A percentile compares a stretch with the other conserved stretches of the same genome.
These are phyloP conservation scores for Cephalopterus ornatus DNA, from an alignment of 2,113 vertebrate species.

Conservation along the genomic window DNA sequence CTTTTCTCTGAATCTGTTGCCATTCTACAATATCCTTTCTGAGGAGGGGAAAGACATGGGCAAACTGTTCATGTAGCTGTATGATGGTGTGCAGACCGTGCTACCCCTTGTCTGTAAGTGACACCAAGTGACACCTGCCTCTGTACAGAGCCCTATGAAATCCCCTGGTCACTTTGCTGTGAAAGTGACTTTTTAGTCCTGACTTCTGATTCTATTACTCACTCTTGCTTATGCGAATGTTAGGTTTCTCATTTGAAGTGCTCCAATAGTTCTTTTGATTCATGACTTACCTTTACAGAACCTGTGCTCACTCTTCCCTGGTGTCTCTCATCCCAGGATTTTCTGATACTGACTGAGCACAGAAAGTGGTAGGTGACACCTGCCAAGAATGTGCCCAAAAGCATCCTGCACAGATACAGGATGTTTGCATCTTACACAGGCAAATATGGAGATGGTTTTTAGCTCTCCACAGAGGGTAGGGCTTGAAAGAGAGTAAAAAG, in stretches of 20 bases:
- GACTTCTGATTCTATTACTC: not conserved
- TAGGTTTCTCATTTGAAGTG: not conserved
- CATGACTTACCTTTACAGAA: not conserved
- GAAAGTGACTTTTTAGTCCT: not conserved
- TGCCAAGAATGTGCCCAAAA: not conserved
- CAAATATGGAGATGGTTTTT: not conserved
- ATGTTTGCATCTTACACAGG: not conserved
- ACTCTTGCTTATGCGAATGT: not conserved
- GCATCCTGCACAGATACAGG: not conserved
- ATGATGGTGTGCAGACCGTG: not conserved
- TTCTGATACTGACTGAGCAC: not conserved
- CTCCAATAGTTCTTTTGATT: not conserved
- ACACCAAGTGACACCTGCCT: not conserved
- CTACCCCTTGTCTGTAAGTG: not conserved
- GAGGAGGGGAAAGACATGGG: not conserved
- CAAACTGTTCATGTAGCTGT: not conserved
- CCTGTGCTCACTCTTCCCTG: not conserved
- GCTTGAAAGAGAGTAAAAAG: not conserved
- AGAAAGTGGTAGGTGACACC: not conserved
- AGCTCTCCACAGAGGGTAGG: not conserved
- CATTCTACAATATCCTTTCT: fast-evolving
- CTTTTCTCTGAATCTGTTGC: not conserved
- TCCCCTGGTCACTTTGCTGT: not conserved
- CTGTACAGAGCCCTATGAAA: not conserved
- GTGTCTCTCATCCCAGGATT: not conserved